Evolutionary conservation across 2,113 vertebrate genomes (phyloP), one percentile per base, ranked within the genome.

Genomic region (Lathamus discolor): DNA sequence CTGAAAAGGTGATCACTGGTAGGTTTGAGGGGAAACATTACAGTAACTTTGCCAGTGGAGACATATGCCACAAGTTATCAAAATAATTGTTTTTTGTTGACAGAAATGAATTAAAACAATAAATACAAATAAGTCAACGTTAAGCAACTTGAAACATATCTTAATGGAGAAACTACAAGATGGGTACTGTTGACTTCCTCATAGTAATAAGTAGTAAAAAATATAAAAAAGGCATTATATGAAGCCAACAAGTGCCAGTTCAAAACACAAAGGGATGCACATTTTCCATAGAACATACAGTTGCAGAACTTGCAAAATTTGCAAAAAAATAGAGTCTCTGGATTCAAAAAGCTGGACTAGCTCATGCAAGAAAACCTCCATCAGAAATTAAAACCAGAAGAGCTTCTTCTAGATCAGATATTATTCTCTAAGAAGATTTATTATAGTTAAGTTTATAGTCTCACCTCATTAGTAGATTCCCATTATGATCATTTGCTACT

Each of bases 181-280:
- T 7, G 17, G 0, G 0, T 8, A 44, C 7, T 51, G 39, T 10
- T 66, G 6, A 66, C 5, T 7, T 66, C 64, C 64, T 49, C 10
- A 48, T 3, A 82, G 17, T 23, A 74, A 44, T 5, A 6, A 77
- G 20, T 9, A 70, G n/a, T 51, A 64, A 70, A n/a, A 72, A 52
- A 52, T n/a, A 57, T 51, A 22, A 31, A 48, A 17, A 73, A 18
- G 17, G 20, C 11, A 63, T 33, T 69, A 52, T 5, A 73, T 3
- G 7, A 80, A 62, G 29, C 20, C 62, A 75, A 35, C 29, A 86
- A 54, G 25, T 3, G 46, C 25, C 62, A 64, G 19, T 66, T 83
- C 57, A 66, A 72, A 62, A 66, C 33, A 64, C 37, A 52, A 59
- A 66, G 17, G 23, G 68, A 76, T 44, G 5, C 6, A 54, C 6